These are phyloP conservation scores for Drosophila pachea DNA, from an alignment of 1,140 invertebrate species.

Conservation along the genomic window DNA sequence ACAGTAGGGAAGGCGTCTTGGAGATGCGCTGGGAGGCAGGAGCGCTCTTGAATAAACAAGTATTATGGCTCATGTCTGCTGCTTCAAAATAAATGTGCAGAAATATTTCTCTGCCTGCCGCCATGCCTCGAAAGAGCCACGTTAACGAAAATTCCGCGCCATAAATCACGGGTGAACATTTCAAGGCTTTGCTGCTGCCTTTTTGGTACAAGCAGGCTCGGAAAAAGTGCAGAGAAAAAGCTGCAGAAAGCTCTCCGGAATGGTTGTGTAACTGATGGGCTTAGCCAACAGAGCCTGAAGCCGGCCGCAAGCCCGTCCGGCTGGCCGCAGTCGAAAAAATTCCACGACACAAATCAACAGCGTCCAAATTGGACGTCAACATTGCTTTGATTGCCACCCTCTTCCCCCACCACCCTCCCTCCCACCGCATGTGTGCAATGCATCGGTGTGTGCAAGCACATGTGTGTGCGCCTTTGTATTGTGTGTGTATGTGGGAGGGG, in stretches of 20 bases:
- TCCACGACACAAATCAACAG: conserved; percentile 68
- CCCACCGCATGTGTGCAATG: conserved; percentile 8
- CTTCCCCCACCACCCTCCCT: no score
- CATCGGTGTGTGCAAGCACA: neutral
- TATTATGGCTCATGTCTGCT: no score
- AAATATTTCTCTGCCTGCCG: neutral
- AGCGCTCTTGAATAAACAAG: no score
- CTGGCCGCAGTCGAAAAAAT: conserved; percentile 30
- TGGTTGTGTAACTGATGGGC: conserved; percentile 65
- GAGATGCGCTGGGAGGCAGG: no score
- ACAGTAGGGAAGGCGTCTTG: no score
- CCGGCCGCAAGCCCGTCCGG: conserved; percentile 23
- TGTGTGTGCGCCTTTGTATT: conserved; percentile 14
- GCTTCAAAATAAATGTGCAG: neutral
- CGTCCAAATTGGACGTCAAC: conserved; percentile 72
- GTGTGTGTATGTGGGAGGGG: no score
- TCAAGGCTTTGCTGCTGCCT: conserved; percentile 39
- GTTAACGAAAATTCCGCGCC: conserved; percentile 71
- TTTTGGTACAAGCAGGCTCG: conserved; percentile 33
- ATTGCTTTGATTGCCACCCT: conserved; percentile 73
- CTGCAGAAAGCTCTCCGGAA: conserved; percentile 36
- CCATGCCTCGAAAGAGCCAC: conserved; percentile 28
- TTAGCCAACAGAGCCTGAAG: conserved; percentile 30
- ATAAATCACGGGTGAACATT: conserved; percentile 69
- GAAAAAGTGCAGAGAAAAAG: conserved; percentile 15